Conservation (phyloP, 2,888 invertebrate species). For the Apotomis turbidana region DNA sequence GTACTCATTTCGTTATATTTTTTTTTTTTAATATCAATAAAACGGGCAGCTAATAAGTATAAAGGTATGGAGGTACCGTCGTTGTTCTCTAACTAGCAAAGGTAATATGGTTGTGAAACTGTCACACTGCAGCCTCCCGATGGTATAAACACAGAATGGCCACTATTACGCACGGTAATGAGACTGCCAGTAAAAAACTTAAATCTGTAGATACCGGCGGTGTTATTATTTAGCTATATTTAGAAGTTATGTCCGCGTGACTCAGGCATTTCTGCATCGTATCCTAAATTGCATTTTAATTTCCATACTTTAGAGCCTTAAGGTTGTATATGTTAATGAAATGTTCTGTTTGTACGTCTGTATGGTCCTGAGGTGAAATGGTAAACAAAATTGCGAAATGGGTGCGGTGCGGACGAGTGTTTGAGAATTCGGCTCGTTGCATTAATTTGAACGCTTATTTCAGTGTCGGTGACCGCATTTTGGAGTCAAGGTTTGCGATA, state of each 20-base stretch:
- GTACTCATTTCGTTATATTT: too few species aligned
- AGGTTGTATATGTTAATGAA: background rate
- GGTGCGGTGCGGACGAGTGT: background rate
- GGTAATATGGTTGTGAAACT: too few species aligned
- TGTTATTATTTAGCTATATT: background rate
- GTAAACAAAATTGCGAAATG: conserved; percentile 5
- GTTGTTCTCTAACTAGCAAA: too few species aligned
- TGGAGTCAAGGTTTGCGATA: conserved; percentile 47
- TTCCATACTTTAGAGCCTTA: background rate
- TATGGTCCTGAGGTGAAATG: background rate
- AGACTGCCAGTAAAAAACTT: background rate
- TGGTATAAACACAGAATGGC: too few species aligned
- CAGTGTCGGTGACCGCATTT: conserved; percentile 49
- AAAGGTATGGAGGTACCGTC: too few species aligned
- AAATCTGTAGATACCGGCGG: background rate
- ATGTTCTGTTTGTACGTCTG: background rate
- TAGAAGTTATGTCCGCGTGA: background rate
- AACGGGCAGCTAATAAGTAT: too few species aligned
- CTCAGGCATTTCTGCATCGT: background rate
- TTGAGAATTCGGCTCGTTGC: conserved; percentile 3
- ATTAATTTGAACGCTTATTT: conserved; percentile 32
- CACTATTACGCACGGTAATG: too few species aligned
- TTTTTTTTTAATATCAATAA: too few species aligned
- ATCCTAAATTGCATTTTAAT: background rate
- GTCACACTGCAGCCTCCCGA: too few species aligned